Evolutionary conservation across 35 echinoderm and acorn worm species (phyloP).

Genomic region (Holothuria glaberrima): DNA sequence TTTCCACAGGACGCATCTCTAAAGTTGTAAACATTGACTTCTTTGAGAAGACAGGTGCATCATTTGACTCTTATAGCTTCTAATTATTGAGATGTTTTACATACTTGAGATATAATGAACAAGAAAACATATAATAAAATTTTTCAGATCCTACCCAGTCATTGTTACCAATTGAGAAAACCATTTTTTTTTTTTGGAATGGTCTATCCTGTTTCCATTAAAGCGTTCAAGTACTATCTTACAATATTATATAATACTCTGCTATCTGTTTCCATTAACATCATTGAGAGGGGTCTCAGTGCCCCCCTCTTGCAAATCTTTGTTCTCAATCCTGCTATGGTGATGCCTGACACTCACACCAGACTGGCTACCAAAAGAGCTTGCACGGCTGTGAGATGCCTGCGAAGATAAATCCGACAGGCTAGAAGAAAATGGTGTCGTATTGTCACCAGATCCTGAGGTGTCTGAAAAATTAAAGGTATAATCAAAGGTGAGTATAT

Average conservation of each 20-base stretch:
- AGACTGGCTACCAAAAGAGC: slow-evolving; percentile 44
- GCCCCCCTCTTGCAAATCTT: neutral
- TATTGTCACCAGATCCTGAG: slow-evolving; percentile 36
- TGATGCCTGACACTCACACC: slow-evolving; percentile 18
- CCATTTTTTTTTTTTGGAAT: too few species aligned
- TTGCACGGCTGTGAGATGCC: slow-evolving; percentile 23
- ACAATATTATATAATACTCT: neutral
- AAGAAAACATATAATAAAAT: too few species aligned
- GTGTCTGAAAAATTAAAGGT: slow-evolving; percentile 21
- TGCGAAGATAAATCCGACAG: slow-evolving; percentile 36
- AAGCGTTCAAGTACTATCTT: too few species aligned
- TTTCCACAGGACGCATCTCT: too few species aligned
- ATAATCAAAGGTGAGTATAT: slow-evolving; percentile 1
- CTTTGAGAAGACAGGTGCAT: too few species aligned
- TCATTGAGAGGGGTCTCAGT: neutral
- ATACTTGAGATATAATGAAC: too few species aligned
- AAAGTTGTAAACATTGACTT: too few species aligned
- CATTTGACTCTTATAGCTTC: too few species aligned
- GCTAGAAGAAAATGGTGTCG: slow-evolving; percentile 12
- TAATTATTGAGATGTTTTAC: too few species aligned
- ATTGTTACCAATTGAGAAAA: too few species aligned
- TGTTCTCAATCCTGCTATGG: neutral
- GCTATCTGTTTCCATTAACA: slow-evolving; percentile 42
- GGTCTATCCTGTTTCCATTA: too few species aligned
- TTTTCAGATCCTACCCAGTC: too few species aligned